These are phyloP conservation scores for Hirtodrosophila histrioides DNA, from an alignment of 2,888 invertebrate genomes.

Conservation along the genomic window DNA sequence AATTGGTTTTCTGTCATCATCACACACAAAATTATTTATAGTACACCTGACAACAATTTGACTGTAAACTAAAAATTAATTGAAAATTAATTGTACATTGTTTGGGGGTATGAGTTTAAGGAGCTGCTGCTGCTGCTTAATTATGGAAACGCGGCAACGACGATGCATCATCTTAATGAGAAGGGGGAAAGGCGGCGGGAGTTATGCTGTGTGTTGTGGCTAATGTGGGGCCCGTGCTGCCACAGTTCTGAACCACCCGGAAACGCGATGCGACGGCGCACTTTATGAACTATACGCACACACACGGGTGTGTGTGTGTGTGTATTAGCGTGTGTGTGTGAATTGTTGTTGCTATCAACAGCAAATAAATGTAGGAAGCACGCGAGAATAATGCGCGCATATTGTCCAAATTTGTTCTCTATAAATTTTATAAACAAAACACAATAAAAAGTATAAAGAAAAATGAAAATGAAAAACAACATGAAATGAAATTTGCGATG, in stretches of 20 bases:
- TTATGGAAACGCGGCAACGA: slow-evolving; percentile 38
- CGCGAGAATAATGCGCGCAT: slow-evolving; percentile 76
- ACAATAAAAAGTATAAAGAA: slow-evolving; percentile 34
- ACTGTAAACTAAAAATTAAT: slow-evolving; percentile 24
- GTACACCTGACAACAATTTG: not conserved
- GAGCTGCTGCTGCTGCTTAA: slow-evolving; percentile 33
- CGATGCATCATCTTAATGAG: slow-evolving; percentile 52
- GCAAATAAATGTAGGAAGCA: slow-evolving; percentile 60
- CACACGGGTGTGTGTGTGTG: not conserved
- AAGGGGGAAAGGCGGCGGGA: slow-evolving; percentile 4
- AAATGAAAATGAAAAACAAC: slow-evolving; percentile 32
- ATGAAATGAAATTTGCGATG: slow-evolving; percentile 63
- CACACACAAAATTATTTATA: not conserved
- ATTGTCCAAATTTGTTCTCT: slow-evolving; percentile 82
- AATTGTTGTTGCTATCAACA: slow-evolving; percentile 33
- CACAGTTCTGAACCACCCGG: slow-evolving; percentile 1
- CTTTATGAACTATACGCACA: slow-evolving; percentile 43
- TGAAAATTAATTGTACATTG: slow-evolving; percentile 32
- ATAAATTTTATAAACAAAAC: slow-evolving; percentile 79
- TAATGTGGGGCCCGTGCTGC: slow-evolving; percentile 26
- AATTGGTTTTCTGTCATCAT: no score
- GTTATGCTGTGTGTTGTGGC: slow-evolving; percentile 12
- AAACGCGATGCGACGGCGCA: slow-evolving; percentile 30
- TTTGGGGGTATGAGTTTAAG: slow-evolving; percentile 5
- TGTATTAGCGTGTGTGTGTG: slow-evolving; percentile 10